Evolutionary conservation across 2,888 invertebrate genomes (phyloP).

Genomic region (Monoplex corrugatus): DNA sequence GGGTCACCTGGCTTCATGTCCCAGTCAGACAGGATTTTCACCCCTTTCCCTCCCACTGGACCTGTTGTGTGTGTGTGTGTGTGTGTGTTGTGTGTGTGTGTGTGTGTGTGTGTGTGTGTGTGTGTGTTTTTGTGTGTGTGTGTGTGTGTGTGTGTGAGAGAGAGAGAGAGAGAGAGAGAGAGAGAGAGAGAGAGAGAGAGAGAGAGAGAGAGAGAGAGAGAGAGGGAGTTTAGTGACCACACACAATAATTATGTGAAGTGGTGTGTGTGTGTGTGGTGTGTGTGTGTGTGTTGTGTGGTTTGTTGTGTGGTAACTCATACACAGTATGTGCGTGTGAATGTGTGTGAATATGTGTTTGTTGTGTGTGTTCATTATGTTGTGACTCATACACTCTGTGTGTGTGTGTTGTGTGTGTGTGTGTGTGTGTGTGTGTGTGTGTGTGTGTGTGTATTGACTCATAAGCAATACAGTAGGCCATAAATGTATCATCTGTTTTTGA

Average conservation of each 20-base stretch:
- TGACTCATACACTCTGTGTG: not conserved
- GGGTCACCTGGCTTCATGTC: no score
- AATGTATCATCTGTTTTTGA: no score
- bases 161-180: not conserved
- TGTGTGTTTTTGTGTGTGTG: not conserved
- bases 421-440: slow-evolving; percentile 7
- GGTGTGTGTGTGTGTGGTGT: not conserved
- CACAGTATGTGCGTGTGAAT: not conserved
- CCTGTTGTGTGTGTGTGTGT: no score
- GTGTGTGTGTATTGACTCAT: not conserved
- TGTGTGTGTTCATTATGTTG: not conserved
- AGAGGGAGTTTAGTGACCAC: not conserved
- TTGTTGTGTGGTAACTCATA: not conserved
- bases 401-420: not conserved
- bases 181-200: not conserved
- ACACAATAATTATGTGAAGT: not conserved
- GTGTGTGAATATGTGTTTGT: not conserved
- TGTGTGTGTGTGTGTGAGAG: not conserved
- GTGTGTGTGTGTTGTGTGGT: not conserved
- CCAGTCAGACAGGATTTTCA: no score
- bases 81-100: not conserved
- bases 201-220: not conserved
- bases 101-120: not conserved
- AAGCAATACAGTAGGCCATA: no score
- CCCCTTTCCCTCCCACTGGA: no score